A percentile compares a stretch with the other conserved stretches of the same genome.
phyloP scores from a whole-genome alignment of 1,140 invertebrate genomes.

The Heliothis virescens region DNA sequence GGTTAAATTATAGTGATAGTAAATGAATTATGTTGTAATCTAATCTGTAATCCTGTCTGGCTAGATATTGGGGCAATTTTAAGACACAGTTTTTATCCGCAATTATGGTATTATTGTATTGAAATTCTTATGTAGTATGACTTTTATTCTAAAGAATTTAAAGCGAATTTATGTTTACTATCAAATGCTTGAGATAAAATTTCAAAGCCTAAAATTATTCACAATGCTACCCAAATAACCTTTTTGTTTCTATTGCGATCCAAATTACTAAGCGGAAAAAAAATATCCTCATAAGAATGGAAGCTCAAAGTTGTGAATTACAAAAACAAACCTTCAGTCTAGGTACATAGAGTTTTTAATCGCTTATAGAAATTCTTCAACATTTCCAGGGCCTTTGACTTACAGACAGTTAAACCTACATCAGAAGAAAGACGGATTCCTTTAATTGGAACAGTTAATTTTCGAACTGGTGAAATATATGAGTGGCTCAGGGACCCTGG shows the following conservation, averaged over 20 bases:
- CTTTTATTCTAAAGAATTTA: too few relatives aligned
- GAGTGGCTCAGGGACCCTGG: constrained; percentile 82
- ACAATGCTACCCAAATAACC: too few relatives aligned
- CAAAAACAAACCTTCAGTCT: neutral
- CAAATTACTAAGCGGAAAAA: too few relatives aligned
- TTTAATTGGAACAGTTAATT: constrained; percentile 83
- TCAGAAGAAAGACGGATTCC: constrained; percentile 68
- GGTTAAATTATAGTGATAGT: neutral
- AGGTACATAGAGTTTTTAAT: too few relatives aligned
- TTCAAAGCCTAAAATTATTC: too few relatives aligned
- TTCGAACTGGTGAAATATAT: constrained; percentile 82
- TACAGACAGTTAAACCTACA: constrained; percentile 73
- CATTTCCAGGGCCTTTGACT: constrained; percentile 65
- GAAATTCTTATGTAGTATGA: too few relatives aligned
- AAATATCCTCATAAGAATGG: too few relatives aligned
- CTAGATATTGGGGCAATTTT: neutral
- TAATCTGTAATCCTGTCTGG: neutral
- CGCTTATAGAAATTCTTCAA: too few relatives aligned
- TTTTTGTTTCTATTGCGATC: too few relatives aligned
- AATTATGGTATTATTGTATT: neutral
- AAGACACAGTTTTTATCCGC: neutral
- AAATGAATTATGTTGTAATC: neutral
- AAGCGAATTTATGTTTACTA: too few relatives aligned
- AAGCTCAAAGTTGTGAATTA: neutral
- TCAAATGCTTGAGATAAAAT: too few relatives aligned